Conservation (phyloP, 2,113 vertebrate genomes). For the Electrona antarctica region DNA sequence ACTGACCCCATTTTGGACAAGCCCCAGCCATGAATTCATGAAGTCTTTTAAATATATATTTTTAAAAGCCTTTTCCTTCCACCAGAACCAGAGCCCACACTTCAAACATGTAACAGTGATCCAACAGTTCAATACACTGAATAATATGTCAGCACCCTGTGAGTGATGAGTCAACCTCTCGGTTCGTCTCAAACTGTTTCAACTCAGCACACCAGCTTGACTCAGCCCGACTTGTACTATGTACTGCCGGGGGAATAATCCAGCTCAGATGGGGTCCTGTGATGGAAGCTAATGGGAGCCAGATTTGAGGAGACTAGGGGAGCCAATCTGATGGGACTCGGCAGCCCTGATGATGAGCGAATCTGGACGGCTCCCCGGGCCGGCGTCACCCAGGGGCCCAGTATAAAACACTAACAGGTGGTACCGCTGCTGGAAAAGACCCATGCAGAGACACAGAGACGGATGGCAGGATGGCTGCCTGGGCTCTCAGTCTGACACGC, state of each 20-base stretch:
- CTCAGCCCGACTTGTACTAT: conserved; percentile 46
- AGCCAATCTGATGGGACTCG: conserved; percentile 57
- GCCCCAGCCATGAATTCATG: neutral
- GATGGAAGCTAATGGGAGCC: conserved; percentile 68
- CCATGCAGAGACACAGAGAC: conserved; percentile 74
- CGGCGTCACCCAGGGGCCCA: conserved; percentile 67
- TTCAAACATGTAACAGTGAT: conserved; percentile 55
- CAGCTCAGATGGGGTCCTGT: conserved; percentile 46
- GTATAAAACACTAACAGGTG: conserved; percentile 78
- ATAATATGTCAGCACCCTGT: conserved; percentile 46
- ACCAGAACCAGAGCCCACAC: conserved; percentile 38
- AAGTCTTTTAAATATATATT: conserved; percentile 14
- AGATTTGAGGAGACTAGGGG: conserved; percentile 57
- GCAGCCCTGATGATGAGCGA: conserved; percentile 68
- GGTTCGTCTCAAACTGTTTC: conserved; percentile 28
- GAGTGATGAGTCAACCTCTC: conserved; percentile 62
- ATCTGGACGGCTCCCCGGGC: conserved; percentile 69
- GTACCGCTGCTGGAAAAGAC: conserved; percentile 69
- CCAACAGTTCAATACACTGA: conserved; percentile 42
- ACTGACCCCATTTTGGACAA: no score
- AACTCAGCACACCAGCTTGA: conserved; percentile 47
- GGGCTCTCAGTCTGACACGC: conserved; percentile 61
- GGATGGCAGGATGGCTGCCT: conserved; percentile 60
- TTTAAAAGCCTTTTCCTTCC: conserved; percentile 40
- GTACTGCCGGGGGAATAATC: conserved; percentile 41